These are phyloP conservation scores for Caranx ignobilis DNA, from an alignment of 2,113 vertebrate genomes.

Conservation along the genomic window DNA sequence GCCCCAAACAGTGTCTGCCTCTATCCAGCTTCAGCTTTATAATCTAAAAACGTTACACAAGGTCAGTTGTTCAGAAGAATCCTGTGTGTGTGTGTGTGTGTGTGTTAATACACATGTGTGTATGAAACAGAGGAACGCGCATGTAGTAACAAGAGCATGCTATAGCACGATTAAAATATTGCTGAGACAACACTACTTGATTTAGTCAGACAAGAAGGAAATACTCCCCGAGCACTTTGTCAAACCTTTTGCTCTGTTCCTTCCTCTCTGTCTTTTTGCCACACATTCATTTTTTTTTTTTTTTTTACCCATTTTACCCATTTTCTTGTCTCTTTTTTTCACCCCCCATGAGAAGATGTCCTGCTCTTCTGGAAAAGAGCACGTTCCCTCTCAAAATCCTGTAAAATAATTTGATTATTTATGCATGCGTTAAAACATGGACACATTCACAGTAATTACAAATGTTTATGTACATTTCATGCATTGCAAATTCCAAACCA, in stretches of 20 bases:
- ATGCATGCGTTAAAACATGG: conserved; percentile 44
- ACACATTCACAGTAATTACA: conserved; percentile 40
- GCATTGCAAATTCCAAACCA: conserved; percentile 55
- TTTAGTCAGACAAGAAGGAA: conserved; percentile 81
- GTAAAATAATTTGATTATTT: conserved; percentile 48
- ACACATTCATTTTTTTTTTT: conserved; percentile 20
- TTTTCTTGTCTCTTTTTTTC: conserved; percentile 46
- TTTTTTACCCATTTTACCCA: neutral
- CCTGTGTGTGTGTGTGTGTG: neutral
- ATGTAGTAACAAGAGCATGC: conserved; percentile 68
- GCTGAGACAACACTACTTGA: conserved; percentile 79
- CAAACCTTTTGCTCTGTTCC: conserved; percentile 67
- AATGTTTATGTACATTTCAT: conserved; percentile 58
- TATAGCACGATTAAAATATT: conserved; percentile 72
- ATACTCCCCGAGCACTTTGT: conserved; percentile 77
- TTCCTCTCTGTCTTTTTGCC: conserved; percentile 37
- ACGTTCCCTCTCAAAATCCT: conserved; percentile 10
- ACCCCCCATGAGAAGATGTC: conserved; percentile 4
- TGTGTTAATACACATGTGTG: conserved; percentile 19
- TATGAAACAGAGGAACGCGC: conserved; percentile 29
- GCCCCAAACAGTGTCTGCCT: conserved; percentile 56
- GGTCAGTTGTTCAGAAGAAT: conserved; percentile 60
- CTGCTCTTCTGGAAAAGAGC: neutral
- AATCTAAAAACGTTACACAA: conserved; percentile 53
- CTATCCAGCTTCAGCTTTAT: conserved; percentile 36